Evolutionary conservation across 2,113 vertebrate species (phyloP).

Genomic region (Python bivittatus): DNA sequence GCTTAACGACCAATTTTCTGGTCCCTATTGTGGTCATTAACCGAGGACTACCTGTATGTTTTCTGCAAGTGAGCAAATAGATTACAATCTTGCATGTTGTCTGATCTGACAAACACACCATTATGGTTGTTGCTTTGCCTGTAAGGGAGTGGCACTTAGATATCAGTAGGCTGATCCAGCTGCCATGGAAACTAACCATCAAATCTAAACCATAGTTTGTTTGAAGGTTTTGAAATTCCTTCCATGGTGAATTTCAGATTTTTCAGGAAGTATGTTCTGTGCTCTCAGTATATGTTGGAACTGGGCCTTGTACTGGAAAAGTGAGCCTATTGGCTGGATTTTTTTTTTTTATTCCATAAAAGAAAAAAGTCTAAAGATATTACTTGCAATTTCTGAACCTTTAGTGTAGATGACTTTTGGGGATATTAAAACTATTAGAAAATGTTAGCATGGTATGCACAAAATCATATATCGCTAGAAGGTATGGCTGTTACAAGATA

Average conservation of each 20-base stretch:
- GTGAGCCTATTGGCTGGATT: not conserved
- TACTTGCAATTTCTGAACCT: not conserved
- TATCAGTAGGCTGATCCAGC: too few relatives aligned
- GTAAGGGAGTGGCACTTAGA: too few relatives aligned
- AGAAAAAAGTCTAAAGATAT: not conserved
- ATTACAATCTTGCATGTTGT: too few relatives aligned
- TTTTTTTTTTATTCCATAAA: not conserved
- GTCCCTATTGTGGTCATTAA: too few relatives aligned
- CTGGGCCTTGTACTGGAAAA: not conserved
- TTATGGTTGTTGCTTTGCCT: too few relatives aligned
- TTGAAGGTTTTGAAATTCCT: too few relatives aligned
- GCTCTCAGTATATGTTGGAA: not conserved
- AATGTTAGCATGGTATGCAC: not conserved
- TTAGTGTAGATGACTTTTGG: not conserved
- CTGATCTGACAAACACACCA: too few relatives aligned
- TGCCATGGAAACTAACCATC: too few relatives aligned
- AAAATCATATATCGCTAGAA: not conserved
- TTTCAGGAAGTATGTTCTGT: not conserved
- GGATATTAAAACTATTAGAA: not conserved
- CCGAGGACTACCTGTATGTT: too few relatives aligned
- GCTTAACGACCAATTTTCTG: too few relatives aligned
- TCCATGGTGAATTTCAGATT: not conserved
- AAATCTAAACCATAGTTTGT: too few relatives aligned
- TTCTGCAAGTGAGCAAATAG: too few relatives aligned
- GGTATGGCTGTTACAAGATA: not conserved